Conservation (phyloP, 2,113 vertebrate genomes). For the Girardinichthys multiradiatus region DNA sequence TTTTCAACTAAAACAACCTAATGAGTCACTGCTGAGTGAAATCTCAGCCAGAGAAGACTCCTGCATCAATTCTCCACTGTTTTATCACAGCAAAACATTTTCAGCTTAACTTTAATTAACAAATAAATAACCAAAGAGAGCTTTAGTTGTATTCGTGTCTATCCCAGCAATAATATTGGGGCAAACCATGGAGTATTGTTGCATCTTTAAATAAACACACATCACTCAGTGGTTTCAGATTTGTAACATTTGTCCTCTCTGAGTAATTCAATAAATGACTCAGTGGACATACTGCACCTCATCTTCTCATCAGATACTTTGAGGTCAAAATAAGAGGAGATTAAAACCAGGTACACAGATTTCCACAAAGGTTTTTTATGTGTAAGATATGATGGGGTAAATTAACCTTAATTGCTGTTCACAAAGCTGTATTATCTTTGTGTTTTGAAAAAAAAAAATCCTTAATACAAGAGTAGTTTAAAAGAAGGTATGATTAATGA, state of each 20-base stretch:
- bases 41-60: neutral
- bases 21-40: slow-evolving; percentile 42
- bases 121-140: neutral
- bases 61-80: neutral
- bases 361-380: neutral
- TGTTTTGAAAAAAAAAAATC: no score
- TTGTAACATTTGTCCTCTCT: neutral
- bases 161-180: slow-evolving; percentile 1
- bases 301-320: neutral
- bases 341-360: neutral
- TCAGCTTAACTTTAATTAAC: slow-evolving; percentile 1
- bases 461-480: neutral
- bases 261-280: slow-evolving; percentile 24
- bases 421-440: neutral
- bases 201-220: slow-evolving; percentile 1
- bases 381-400: neutral
- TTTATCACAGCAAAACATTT: slow-evolving; percentile 10
- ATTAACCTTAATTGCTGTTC: neutral
- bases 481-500: slow-evolving; percentile 3
- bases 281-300: slow-evolving; percentile 16
- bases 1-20: slow-evolving; percentile 33
- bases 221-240: neutral
- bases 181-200: neutral
- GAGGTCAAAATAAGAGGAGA: neutral
- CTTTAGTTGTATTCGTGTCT: slow-evolving; percentile 4